Evolutionary conservation across 2,888 invertebrate species (phyloP).

Genomic region (Peribatodes rhomboidaria): DNA sequence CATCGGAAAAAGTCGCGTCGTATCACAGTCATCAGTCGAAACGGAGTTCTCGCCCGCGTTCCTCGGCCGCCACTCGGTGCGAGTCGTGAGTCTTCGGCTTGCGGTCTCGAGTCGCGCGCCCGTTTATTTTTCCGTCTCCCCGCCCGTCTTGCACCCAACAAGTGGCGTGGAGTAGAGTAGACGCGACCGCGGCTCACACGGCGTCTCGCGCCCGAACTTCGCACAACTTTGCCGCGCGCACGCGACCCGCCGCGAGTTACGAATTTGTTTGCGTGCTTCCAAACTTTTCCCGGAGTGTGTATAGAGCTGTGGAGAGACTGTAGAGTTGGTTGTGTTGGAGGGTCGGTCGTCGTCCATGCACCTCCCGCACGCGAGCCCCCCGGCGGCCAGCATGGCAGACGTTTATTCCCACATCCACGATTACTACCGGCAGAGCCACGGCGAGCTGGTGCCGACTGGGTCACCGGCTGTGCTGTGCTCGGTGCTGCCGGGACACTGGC

Average conservation of each 20-base stretch:
- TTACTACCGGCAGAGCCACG: slow-evolving; percentile 94
- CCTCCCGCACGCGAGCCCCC: slow-evolving; percentile 87
- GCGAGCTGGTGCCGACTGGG: slow-evolving; percentile 97
- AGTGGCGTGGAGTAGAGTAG: slow-evolving; percentile 72
- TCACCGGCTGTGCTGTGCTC: slow-evolving; percentile 98
- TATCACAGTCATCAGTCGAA: slow-evolving; percentile 87
- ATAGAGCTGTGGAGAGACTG: slow-evolving; percentile 71
- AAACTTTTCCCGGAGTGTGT: slow-evolving; percentile 75
- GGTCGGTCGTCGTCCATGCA: slow-evolving; percentile 87
- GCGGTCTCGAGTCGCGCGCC: slow-evolving; percentile 77
- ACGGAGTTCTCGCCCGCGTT: slow-evolving; percentile 83
- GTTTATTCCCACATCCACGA: slow-evolving; percentile 92
- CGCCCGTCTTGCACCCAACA: slow-evolving; percentile 84
- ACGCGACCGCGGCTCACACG: slow-evolving; percentile 71
- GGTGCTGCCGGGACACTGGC: slow-evolving; percentile 97
- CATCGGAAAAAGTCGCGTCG: slow-evolving; percentile 87
- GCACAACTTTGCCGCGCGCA: slow-evolving; percentile 76
- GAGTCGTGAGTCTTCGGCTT: slow-evolving; percentile 84
- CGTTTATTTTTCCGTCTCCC: slow-evolving; percentile 80
- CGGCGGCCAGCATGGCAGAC: slow-evolving; percentile 90
- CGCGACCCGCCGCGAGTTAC: slow-evolving; percentile 64
- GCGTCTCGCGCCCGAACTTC: slow-evolving; percentile 80
- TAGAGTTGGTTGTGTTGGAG: slow-evolving; percentile 75
- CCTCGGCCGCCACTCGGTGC: slow-evolving; percentile 77
- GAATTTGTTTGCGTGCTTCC: slow-evolving; percentile 67